These are phyloP conservation scores for Sesia bembeciformis DNA, from an alignment of 2,888 invertebrate species.

Conservation along the genomic window DNA sequence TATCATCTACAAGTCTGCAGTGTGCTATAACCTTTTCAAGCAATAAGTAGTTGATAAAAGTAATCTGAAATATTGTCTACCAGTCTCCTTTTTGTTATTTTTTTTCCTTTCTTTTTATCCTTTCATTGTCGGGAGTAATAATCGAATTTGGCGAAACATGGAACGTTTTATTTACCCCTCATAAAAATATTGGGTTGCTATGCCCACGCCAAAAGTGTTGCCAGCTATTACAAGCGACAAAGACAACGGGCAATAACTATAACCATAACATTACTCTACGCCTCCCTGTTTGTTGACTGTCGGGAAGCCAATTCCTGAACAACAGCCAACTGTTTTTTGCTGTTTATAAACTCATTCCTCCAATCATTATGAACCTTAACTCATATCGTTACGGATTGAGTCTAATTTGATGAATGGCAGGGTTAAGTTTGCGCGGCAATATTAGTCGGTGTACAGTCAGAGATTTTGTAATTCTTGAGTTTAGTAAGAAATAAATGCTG, in stretches of 20 bases:
- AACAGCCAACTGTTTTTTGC: constrained; percentile 9
- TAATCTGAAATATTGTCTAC: background rate
- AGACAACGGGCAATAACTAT: constrained; percentile 51
- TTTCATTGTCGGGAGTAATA: constrained; percentile 1
- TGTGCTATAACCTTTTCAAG: too few relatives aligned
- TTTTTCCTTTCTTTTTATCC: background rate
- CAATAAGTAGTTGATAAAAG: too few relatives aligned
- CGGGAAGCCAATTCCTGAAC: constrained; percentile 33
- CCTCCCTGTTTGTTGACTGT: constrained; percentile 35
- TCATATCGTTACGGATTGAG: background rate
- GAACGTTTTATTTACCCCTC: constrained; percentile 14
- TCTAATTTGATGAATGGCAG: background rate
- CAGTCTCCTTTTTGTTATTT: background rate
- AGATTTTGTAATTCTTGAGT: constrained; percentile 19
- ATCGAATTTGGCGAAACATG: constrained; percentile 7
- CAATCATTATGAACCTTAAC: background rate
- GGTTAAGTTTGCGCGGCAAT: background rate
- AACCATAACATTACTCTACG: constrained; percentile 55
- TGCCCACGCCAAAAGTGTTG: constrained; percentile 34
- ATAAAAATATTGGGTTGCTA: constrained; percentile 28
- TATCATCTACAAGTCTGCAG: too few relatives aligned
- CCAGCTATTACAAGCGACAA: constrained; percentile 42
- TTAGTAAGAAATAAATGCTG: constrained; percentile 9
- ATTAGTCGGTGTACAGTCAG: constrained; percentile 11
- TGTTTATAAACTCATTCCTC: constrained; percentile 3